Evolutionary conservation across 1,140 invertebrate genomes (phyloP), one percentile per base, ranked within the genome.

Genomic region (Drosophila hydei): DNA sequence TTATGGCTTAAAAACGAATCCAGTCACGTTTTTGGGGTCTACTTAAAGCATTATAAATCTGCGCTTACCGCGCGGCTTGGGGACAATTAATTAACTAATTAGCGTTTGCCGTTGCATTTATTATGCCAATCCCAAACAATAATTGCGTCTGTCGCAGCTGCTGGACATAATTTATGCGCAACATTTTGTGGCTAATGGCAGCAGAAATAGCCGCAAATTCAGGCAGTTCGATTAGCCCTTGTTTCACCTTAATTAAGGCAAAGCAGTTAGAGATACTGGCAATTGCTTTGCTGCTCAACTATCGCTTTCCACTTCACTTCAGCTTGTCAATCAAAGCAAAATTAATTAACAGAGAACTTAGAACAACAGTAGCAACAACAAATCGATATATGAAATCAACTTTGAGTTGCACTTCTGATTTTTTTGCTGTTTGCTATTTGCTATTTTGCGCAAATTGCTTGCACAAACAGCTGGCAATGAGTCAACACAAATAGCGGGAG

Each of bases 181-280:
- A 60, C 14, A 19, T 40, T 25, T 7, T 63, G 38, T 23, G 36
- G 61, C 25, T 5, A 51, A 51, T 51, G 48, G 9, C 25, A 30
- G 9, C 16, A 51, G 14, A 48, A 23, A 18, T 9, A 45, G 43
- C 36, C 16, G 19, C 38, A 60, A 59, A 54, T 59, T 87, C 81
- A 77, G 69, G 81, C 74, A 80, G 77, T 72, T 88, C 81, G 81
- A 87, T 87, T 87, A 75, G 74, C 0, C 48, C 56, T 87, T 77
- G 87, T 87, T 75, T 88, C 81, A 81, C 67, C 67, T 75, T 87
- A 87, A 88, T 87, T 88, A 69, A 58, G 43, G 43, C 14, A 33
- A 48, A 48, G 1, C 38, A 36, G 25, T 42, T 30, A 63, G n/a
- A 58, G 36, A 61, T n/a, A 51, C 36, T 30, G n/a, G 14, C 5